A percentile compares a stretch with the other conserved stretches of the same genome.
These are phyloP conservation scores for Sapajus apella DNA, from an alignment of 2,113 vertebrate species.

Conservation along the genomic window DNA sequence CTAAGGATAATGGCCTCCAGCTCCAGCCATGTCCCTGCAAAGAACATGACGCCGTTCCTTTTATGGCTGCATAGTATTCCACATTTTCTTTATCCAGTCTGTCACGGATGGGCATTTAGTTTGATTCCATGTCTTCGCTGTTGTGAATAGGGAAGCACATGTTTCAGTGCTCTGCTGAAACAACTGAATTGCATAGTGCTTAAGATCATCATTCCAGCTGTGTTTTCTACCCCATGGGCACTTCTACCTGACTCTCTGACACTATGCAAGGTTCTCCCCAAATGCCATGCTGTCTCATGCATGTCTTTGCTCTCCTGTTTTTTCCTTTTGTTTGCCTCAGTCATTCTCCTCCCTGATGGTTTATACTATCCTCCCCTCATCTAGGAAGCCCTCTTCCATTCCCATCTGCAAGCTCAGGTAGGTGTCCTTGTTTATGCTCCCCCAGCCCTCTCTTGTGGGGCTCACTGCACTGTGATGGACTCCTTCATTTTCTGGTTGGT, in stretches of 20 bases:
- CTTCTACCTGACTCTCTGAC: not conserved
- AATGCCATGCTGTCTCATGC: not conserved
- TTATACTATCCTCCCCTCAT: not conserved
- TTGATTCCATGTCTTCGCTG: too few species aligned
- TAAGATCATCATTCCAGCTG: not conserved
- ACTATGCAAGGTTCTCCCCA: too few species aligned
- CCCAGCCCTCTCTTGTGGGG: too few species aligned
- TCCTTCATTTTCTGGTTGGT: not conserved
- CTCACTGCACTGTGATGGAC: not conserved
- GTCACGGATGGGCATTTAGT: too few species aligned
- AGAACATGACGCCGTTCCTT: too few species aligned
- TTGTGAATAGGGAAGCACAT: not conserved
- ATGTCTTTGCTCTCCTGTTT: not conserved
- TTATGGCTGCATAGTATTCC: too few species aligned
- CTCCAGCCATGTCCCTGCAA: too few species aligned
- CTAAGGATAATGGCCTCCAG: too few species aligned
- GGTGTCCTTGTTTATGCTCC: not conserved
- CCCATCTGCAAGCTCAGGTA: not conserved
- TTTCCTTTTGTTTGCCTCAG: not conserved
- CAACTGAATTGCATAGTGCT: not conserved
- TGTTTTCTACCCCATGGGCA: not conserved
- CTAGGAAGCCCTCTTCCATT: not conserved
- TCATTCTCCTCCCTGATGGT: not conserved
- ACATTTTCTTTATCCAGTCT: too few species aligned
- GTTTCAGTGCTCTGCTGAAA: not conserved